Evolutionary conservation across 2,113 vertebrate genomes (phyloP).

Genomic region (Leuciscus idus): DNA sequence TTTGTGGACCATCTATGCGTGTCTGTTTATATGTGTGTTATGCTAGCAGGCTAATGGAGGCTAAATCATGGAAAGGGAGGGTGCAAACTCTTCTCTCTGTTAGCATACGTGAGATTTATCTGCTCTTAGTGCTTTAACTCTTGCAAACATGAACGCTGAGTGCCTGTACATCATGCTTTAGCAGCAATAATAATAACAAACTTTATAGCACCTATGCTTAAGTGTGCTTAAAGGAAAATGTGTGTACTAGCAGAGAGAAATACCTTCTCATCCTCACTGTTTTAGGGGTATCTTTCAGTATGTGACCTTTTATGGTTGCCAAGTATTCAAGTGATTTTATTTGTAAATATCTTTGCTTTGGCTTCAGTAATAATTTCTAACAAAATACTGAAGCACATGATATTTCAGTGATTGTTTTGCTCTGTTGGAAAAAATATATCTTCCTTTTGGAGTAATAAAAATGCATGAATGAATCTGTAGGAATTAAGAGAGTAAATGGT

Average conservation of each 20-base stretch:
- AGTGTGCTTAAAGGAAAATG: background rate
- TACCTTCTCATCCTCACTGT: conserved; percentile 8
- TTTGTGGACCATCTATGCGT: background rate
- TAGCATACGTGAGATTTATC: conserved; percentile 33
- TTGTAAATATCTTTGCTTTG: conserved; percentile 40
- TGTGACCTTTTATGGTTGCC: conserved; percentile 36
- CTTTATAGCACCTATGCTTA: background rate
- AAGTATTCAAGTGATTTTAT: conserved; percentile 32
- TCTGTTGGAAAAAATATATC: background rate
- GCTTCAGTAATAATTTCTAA: background rate
- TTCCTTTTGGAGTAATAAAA: background rate
- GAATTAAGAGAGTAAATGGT: background rate
- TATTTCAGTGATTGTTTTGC: conserved; percentile 11
- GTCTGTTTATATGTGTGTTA: conserved; percentile 28
- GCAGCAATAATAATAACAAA: conserved; percentile 47
- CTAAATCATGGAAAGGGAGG: conserved; percentile 48
- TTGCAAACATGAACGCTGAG: conserved; percentile 30
- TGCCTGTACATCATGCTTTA: conserved; percentile 42
- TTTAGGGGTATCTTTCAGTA: conserved; percentile 7
- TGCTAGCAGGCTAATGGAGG: conserved; percentile 36
- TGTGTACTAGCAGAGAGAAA: background rate
- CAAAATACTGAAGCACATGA: background rate
- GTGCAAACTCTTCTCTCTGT: conserved; percentile 25
- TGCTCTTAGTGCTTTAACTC: conserved; percentile 48
- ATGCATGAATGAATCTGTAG: background rate